Conservation (phyloP, 2,888 invertebrate species). For the Choristoneura rosaceana region DNA sequence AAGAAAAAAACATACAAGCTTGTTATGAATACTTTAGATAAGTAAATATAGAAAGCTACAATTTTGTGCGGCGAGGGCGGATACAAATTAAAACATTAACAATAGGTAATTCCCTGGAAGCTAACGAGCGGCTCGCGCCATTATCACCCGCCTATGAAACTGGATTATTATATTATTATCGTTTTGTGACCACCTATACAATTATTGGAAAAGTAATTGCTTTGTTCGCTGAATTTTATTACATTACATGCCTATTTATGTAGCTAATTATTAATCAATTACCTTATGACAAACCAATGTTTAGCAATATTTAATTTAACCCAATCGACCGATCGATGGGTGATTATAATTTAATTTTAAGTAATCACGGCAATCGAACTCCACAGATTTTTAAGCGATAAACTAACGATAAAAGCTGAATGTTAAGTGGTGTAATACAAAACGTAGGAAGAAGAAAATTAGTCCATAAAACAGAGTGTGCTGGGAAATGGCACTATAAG, state of each 20-base stretch:
- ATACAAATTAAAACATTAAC: slow-evolving; percentile 83
- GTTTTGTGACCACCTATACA: slow-evolving; percentile 62
- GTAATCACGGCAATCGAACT: slow-evolving; percentile 1
- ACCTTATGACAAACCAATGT: slow-evolving; percentile 22
- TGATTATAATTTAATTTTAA: background rate
- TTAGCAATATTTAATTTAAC: slow-evolving; percentile 21
- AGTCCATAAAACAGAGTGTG: slow-evolving; percentile 67
- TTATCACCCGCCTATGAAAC: slow-evolving; percentile 76
- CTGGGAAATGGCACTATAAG: slow-evolving; percentile 76
- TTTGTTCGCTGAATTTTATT: slow-evolving; percentile 33
- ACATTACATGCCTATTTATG: slow-evolving; percentile 29
- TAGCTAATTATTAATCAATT: slow-evolving; percentile 22
- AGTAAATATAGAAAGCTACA: slow-evolving; percentile 34
- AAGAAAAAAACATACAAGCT: slow-evolving; percentile 16
- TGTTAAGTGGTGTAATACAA: background rate
- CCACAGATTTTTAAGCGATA: background rate
- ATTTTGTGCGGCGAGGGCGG: slow-evolving; percentile 53
- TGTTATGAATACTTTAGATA: slow-evolving; percentile 34
- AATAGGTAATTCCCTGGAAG: slow-evolving; percentile 78
- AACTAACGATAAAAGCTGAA: slow-evolving; percentile 10
- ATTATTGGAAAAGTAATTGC: slow-evolving; percentile 63
- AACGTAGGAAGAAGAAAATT: slow-evolving; percentile 16
- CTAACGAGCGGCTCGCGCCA: slow-evolving; percentile 76
- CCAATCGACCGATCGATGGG: slow-evolving; percentile 5
- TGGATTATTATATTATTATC: slow-evolving; percentile 77